These are phyloP conservation scores for Papilio xuthus DNA, from an alignment of 1,140 invertebrate species.

Conservation along the genomic window DNA sequence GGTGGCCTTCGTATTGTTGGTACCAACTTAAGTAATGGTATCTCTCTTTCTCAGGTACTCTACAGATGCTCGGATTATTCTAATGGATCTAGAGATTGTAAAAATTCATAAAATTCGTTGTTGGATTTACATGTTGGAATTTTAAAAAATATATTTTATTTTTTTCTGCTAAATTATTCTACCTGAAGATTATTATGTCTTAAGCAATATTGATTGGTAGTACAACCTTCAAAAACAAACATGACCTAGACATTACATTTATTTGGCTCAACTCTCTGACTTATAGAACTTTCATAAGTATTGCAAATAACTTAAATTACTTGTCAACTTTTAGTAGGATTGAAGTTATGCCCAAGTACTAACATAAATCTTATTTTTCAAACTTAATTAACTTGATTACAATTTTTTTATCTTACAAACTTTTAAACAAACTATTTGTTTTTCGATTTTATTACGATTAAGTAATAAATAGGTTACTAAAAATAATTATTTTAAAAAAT, in stretches of 20 bases:
- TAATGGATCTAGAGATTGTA: neutral
- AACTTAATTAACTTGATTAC: neutral
- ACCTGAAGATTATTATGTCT: too few species aligned
- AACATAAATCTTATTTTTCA: slow-evolving; percentile 2
- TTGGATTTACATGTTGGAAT: neutral
- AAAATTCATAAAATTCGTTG: neutral
- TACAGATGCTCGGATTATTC: slow-evolving; percentile 16
- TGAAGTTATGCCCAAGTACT: neutral
- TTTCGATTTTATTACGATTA: too few species aligned
- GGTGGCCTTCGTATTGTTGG: slow-evolving; percentile 8
- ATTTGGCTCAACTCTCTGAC: neutral
- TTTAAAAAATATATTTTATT: neutral
- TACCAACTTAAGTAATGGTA: slow-evolving; percentile 8
- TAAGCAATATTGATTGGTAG: neutral
- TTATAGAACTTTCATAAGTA: neutral
- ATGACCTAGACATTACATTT: neutral
- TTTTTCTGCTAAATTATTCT: neutral
- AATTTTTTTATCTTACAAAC: neutral
- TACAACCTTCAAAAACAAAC: slow-evolving; percentile 7
- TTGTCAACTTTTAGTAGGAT: neutral
- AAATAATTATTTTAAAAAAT: too few species aligned
- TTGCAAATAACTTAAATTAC: neutral
- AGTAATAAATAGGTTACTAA: too few species aligned
- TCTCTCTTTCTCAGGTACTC: slow-evolving; percentile 1
- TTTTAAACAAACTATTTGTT: neutral